Conservation (phyloP, 1,140 invertebrate genomes). For the Daktulosphaira vitifoliae region DNA sequence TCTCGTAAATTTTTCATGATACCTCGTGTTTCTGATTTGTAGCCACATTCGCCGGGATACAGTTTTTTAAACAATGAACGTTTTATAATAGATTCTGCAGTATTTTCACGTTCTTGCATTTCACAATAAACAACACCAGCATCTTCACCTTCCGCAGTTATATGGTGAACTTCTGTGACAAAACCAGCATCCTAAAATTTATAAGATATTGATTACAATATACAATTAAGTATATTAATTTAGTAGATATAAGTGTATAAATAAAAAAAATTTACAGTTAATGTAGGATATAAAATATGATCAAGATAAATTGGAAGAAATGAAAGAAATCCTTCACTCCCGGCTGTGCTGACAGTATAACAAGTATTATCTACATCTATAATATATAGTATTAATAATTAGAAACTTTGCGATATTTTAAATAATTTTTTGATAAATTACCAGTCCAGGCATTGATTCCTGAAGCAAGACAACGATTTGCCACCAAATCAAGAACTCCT, state of each 20-base stretch:
- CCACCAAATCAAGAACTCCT: conserved; percentile 77
- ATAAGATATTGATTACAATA: too few relatives aligned
- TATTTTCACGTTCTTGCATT: conserved; percentile 80
- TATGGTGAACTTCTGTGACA: conserved; percentile 84
- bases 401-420: neutral
- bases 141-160: conserved; percentile 77
- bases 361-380: conserved; percentile 73
- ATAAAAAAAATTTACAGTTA: conserved; percentile 53
- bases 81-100: conserved; percentile 56
- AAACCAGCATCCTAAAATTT: conserved; percentile 67
- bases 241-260: too few relatives aligned
- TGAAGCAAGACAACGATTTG: conserved; percentile 78
- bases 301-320: conserved; percentile 83
- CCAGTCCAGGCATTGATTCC: conserved; percentile 78
- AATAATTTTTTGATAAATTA: conserved; percentile 30
- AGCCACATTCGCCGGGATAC: conserved; percentile 73
- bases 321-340: conserved; percentile 76
- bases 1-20: conserved; percentile 73
- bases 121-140: conserved; percentile 89
- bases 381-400: neutral
- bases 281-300: conserved; percentile 75
- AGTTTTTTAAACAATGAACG: conserved; percentile 55
- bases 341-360: conserved; percentile 81
- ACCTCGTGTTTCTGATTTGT: conserved; percentile 75
- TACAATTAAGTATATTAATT: too few relatives aligned